phyloP scores from a whole-genome alignment of 2,113 vertebrate species.

The Gavialis gangeticus region DNA sequence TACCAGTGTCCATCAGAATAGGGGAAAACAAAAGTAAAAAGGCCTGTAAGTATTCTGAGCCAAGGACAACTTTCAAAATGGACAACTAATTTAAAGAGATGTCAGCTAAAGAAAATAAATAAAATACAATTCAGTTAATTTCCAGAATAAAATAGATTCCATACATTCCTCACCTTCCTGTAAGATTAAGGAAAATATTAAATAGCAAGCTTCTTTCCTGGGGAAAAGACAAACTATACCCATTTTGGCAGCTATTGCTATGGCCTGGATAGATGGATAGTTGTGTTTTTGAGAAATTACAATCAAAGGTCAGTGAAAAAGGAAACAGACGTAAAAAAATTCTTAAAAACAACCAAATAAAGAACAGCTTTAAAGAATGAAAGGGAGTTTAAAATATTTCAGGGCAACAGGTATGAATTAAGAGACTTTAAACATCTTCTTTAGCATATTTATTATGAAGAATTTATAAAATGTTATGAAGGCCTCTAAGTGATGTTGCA shows the following conservation, averaged over 20 bases:
- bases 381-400: background rate
- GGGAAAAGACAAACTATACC: background rate
- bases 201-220: background rate
- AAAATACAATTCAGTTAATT: background rate
- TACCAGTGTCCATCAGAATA: background rate
- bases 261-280: background rate
- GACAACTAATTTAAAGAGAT: background rate
- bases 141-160: background rate
- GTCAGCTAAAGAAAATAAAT: background rate
- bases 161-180: background rate
- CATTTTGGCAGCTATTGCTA: background rate
- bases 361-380: background rate
- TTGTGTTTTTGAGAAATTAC: background rate
- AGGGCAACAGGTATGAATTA: background rate
- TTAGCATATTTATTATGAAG: background rate
- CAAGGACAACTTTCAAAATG: background rate
- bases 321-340: background rate
- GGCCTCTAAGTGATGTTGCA: background rate
- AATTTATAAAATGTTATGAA: background rate
- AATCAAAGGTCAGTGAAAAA: background rate
- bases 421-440: accelerated
- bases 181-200: background rate
- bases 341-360: background rate
- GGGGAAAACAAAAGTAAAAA: background rate
- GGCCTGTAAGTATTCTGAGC: background rate